Conservation (phyloP, 2,888 invertebrate genomes). For the Drosophila villosipedis region DNA sequence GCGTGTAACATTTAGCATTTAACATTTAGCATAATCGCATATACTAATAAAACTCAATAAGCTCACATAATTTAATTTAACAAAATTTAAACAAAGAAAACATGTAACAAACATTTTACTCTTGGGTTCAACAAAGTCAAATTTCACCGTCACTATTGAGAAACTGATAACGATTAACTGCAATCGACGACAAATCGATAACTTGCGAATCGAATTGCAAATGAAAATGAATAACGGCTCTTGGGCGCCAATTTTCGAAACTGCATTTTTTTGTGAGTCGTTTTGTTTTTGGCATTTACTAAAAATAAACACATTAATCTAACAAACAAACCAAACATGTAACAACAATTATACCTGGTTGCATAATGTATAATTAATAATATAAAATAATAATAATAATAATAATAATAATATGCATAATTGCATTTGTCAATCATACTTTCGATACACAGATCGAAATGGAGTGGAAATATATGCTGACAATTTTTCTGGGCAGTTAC, state of each 20-base stretch:
- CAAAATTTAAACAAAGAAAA: constrained; percentile 11
- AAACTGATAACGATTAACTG: constrained; percentile 12
- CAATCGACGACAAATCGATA: constrained; percentile 2
- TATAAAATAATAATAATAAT: background rate
- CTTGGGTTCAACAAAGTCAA: constrained; percentile 29
- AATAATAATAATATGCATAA: background rate
- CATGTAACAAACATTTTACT: constrained; percentile 33
- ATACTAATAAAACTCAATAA: constrained; percentile 42
- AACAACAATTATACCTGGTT: background rate
- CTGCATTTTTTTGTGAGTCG: background rate
- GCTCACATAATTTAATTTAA: constrained; percentile 46
- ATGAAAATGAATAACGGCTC: background rate
- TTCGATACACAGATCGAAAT: constrained; percentile 85
- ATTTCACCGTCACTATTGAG: constrained; percentile 4
- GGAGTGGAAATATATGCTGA: constrained; percentile 96
- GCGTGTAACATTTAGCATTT: constrained; percentile 54
- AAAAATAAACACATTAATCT: background rate
- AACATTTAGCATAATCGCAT: constrained; percentile 8
- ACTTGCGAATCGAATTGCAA: background rate
- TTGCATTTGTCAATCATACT: background rate
- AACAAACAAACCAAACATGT: background rate
- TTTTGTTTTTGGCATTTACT: background rate
- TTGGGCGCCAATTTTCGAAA: background rate
- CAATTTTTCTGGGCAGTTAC: constrained; percentile 94
- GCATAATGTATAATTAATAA: background rate